Conservation (phyloP, 2,797 vertebrate species). For the Tarsius wallacei region DNA sequence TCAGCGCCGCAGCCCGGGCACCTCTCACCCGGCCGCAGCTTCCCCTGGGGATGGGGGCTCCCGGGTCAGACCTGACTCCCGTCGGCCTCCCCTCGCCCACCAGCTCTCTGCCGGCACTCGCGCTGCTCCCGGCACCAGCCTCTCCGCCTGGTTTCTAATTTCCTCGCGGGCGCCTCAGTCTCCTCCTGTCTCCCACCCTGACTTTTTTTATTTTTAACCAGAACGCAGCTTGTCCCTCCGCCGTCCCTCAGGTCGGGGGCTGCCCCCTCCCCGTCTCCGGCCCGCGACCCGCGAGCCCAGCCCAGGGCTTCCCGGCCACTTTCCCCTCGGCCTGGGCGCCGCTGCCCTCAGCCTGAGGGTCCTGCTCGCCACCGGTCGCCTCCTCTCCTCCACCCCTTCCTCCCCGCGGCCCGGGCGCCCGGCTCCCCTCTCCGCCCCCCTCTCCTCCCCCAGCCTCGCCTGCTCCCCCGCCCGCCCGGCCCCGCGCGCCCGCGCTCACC, state of each 20-base stretch:
- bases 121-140: not conserved
- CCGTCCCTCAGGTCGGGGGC: not conserved
- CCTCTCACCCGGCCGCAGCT: not conserved
- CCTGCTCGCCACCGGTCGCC: not conserved
- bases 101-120: not conserved
- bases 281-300: not conserved
- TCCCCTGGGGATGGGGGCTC: not conserved
- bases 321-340: not conserved
- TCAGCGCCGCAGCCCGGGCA: no score
- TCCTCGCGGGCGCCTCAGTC: constrained; percentile 27
- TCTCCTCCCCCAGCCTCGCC: no score
- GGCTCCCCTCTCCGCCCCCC: not conserved
- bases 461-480: not conserved
- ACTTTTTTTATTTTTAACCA: not conserved
- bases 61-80: not conserved
- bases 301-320: not conserved
- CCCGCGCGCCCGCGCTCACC: constrained; percentile 89
- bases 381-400: not conserved
- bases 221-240: not conserved
- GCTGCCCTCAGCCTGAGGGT: not conserved
- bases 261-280: not conserved
- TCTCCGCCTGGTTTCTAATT: constrained; percentile 13
- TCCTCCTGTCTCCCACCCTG: not conserved
- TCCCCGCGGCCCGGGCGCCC: no score
- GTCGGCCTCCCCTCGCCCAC: not conserved